Evolutionary conservation across 2,888 invertebrate species (phyloP).

Genomic region (Nymphalis urticae): DNA sequence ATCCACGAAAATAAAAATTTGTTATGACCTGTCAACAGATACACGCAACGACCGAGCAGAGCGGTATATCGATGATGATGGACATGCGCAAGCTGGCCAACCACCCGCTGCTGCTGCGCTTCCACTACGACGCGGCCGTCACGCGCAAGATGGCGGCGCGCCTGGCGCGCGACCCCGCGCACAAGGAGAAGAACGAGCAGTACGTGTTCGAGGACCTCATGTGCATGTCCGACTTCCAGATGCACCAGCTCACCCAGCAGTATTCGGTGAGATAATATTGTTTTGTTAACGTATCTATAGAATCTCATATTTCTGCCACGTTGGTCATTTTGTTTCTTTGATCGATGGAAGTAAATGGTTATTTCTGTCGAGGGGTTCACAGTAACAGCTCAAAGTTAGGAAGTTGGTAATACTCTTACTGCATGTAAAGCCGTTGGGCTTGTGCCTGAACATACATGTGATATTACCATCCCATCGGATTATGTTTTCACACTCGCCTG

Average conservation of each 20-base stretch:
- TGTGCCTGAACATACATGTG: too few relatives aligned
- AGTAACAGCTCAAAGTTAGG: too few relatives aligned
- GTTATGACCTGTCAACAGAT: slow-evolving; percentile 53
- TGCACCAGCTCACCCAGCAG: slow-evolving; percentile 88
- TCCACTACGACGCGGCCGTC: slow-evolving; percentile 85
- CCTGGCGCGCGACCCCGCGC: slow-evolving; percentile 84
- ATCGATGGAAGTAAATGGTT: too few relatives aligned
- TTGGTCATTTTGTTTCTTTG: neutral
- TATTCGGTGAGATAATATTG: slow-evolving; percentile 78
- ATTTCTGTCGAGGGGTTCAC: too few relatives aligned
- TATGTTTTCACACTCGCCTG: too few relatives aligned
- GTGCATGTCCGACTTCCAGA: slow-evolving; percentile 95
- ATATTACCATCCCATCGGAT: too few relatives aligned
- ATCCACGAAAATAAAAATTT: too few relatives aligned
- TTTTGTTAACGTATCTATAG: neutral
- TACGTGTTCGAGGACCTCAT: slow-evolving; percentile 93
- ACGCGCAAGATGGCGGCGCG: slow-evolving; percentile 85
- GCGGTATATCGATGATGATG: slow-evolving; percentile 92
- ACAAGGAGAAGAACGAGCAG: slow-evolving; percentile 88
- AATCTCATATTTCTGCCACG: neutral
- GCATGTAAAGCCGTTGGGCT: too few relatives aligned
- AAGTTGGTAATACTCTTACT: too few relatives aligned
- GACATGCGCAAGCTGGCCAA: slow-evolving; percentile 96
- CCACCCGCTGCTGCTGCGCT: slow-evolving; percentile 92
- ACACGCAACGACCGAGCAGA: slow-evolving; percentile 80